These are phyloP conservation scores for Globicephala melas DNA, from an alignment of 2,113 vertebrate species.

Conservation along the genomic window DNA sequence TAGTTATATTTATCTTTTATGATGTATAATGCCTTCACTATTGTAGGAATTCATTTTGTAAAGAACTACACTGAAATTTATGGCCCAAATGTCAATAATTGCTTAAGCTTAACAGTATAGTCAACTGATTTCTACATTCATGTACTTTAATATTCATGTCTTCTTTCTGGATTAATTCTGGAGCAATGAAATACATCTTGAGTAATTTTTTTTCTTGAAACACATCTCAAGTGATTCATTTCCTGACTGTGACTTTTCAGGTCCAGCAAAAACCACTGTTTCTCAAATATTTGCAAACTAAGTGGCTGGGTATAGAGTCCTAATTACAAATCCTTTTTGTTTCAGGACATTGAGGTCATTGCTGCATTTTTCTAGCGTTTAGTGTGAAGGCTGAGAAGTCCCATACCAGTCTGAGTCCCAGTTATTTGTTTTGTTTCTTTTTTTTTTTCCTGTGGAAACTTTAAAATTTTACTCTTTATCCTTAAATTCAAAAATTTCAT, in stretches of 20 bases:
- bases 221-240: background rate
- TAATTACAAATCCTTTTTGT: background rate
- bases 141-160: background rate
- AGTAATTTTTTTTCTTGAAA: background rate
- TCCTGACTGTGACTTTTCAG: background rate
- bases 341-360: background rate
- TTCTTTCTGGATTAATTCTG: background rate
- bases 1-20: background rate
- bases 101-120: background rate
- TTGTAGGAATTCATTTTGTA: background rate
- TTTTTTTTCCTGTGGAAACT: background rate
- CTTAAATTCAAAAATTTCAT: background rate
- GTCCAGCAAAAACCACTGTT: background rate
- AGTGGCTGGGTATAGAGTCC: background rate
- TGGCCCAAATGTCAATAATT: background rate
- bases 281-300: background rate
- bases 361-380: background rate
- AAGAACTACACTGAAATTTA: slow-evolving; percentile 4
- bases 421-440: background rate
- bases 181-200: background rate
- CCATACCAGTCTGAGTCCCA: background rate
- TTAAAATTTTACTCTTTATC: background rate
- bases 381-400: background rate
- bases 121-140: background rate
- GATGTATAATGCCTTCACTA: background rate